Percentiles rank a stretch among this genome's conserved stretches.
These are phyloP conservation scores for Myotis myotis DNA, from an alignment of 2,797 vertebrate species.

Conservation along the genomic window DNA sequence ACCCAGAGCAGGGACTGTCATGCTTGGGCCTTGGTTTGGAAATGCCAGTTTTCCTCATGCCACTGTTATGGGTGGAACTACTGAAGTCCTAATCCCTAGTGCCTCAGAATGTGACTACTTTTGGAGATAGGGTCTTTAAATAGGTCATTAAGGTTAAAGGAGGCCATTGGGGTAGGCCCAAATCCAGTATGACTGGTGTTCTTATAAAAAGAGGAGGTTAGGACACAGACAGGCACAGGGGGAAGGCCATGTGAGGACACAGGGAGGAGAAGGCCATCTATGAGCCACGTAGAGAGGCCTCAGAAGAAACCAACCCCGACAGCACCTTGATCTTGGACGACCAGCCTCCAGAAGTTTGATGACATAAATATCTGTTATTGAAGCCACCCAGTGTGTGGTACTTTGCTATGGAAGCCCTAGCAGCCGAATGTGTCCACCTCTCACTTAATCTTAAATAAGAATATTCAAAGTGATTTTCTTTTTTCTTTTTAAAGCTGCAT, in stretches of 20 bases:
- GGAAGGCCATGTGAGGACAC: background rate
- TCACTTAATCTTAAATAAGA: background rate
- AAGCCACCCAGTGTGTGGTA: background rate
- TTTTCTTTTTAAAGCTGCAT: background rate
- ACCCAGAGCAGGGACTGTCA: background rate
- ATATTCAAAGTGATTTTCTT: background rate
- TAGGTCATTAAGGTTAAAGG: background rate
- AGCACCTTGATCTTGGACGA: background rate
- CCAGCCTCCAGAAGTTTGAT: background rate
- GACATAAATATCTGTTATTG: background rate
- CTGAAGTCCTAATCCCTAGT: background rate
- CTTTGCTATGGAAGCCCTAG: background rate
- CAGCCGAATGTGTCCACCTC: background rate
- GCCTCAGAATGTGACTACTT: background rate
- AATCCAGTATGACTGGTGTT: background rate
- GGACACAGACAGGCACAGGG: background rate
- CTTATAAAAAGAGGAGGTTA: background rate
- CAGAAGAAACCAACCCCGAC: background rate
- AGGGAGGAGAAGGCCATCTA: background rate
- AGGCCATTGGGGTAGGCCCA: background rate
- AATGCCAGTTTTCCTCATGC: background rate
- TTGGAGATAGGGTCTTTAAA: background rate
- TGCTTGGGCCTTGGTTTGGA: background rate
- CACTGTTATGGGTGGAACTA: rapidly evolving
- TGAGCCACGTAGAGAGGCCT: background rate